phyloP scores from a whole-genome alignment of 2,113 vertebrate species.

The Rhinogobius similis region DNA sequence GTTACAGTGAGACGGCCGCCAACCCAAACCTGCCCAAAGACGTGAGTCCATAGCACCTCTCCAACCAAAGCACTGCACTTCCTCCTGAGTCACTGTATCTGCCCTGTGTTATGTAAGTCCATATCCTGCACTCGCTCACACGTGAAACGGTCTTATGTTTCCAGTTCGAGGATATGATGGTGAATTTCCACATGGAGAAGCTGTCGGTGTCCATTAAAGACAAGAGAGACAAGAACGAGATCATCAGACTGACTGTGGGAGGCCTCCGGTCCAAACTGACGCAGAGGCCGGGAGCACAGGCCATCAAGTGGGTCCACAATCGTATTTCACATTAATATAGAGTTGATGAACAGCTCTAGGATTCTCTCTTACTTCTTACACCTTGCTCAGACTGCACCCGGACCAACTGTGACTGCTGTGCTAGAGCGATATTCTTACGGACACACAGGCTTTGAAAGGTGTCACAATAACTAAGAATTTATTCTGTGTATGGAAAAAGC shows the following conservation, averaged over 20 bases:
- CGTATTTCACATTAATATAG: neutral
- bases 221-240: constrained; percentile 80
- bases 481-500: too few relatives aligned
- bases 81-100: neutral
- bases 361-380: too few relatives aligned
- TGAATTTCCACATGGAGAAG: constrained; percentile 86
- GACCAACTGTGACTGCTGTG: too few relatives aligned
- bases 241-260: constrained; percentile 86
- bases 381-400: too few relatives aligned
- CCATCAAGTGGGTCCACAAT: constrained; percentile 82
- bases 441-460: too few relatives aligned
- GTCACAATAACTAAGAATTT: too few relatives aligned
- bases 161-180: constrained; percentile 93
- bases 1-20: constrained; percentile 91
- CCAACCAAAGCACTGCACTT: neutral
- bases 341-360: too few relatives aligned
- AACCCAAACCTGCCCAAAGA: constrained; percentile 95
- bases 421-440: too few relatives aligned
- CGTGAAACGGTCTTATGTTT: constrained; percentile 1
- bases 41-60: constrained; percentile 73
- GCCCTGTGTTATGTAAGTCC: neutral
- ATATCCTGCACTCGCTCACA: neutral
- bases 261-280: constrained; percentile 85
- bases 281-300: constrained; percentile 92
- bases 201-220: constrained; percentile 88